Evolutionary conservation across 2,888 invertebrate species (phyloP), one percentile per base, ranked within the genome.

Genomic region (Eilema depressum): DNA sequence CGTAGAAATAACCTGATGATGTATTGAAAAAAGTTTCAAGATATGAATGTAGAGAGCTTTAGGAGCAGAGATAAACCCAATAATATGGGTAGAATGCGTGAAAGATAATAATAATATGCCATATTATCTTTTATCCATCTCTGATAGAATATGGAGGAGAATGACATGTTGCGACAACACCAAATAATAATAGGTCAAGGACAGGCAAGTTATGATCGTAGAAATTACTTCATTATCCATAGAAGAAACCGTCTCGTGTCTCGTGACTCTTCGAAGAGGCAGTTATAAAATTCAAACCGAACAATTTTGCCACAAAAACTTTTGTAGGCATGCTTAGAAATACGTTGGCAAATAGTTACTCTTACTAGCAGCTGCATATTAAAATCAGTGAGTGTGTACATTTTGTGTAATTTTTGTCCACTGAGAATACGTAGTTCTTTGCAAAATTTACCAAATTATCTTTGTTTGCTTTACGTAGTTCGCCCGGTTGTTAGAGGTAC

Each of bases 401-500:
- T 53, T 53, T 53, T n/a, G 53, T n/a, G 53, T 53, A 53, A 53
- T n/a, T 2, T 47, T 47, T 47, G 4, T 53, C 53, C n/a, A 53
- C 8, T n/a, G 20, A n/a, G 20, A 1, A n/a, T 53, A 53, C 2
- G n/a, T 53, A 53, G 20, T n/a, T 7, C n/a, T 53, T 53, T 8
- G 10, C 20, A 20, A 53, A 53, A n/a, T n/a, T 53, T 8, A n/a
- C 20, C 7, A 53, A 53, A 53, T n/a, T n/a, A 53, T 53, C n/a
- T 53, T n/a, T 53, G 53, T 53, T 53, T 53, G n/a, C 53, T 53
- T 10, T 53, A 53, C 53, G 53, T 53, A 53, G n/a, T 53, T n/a
- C 53, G 53, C 10, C 53, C 10, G 47, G 47, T 47, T 4, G 1
- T 47, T 47, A 20, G 12, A 20, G 47, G 20, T 47, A 20, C 17